A percentile compares a stretch with the other conserved stretches of the same genome.
phyloP scores from a whole-genome alignment of 1,140 invertebrate species.

The Zaprionus vittiger region DNA sequence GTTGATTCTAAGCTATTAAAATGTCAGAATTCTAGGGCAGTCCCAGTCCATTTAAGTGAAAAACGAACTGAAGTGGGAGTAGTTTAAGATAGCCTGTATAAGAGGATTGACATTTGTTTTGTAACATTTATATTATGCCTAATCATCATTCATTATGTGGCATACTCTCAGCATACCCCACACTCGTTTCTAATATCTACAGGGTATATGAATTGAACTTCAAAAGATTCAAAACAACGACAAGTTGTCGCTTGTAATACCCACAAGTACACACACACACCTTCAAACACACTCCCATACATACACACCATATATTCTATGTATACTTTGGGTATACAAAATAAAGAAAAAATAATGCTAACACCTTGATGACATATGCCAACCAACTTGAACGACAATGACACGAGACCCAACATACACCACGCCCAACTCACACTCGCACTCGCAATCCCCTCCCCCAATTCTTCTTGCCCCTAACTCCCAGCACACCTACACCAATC shows the following conservation, averaged over 20 bases:
- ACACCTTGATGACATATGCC: constrained; percentile 81
- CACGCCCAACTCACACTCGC: background rate
- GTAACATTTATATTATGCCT: background rate
- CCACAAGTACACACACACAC: constrained; percentile 25
- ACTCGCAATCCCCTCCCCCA: no score
- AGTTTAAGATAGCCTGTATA: background rate
- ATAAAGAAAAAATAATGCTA: constrained; percentile 35
- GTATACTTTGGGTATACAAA: constrained; percentile 2
- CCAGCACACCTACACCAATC: background rate
- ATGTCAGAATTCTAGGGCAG: constrained; percentile 4
- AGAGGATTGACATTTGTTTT: background rate
- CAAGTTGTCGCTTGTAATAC: constrained; percentile 21
- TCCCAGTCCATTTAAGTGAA: background rate
- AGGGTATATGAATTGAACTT: constrained; percentile 1
- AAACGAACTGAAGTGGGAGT: background rate
- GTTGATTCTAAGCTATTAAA: constrained; percentile 14
- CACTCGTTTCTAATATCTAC: background rate
- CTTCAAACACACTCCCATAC: background rate
- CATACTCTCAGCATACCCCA: background rate
- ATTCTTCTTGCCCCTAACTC: background rate
- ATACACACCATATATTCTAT: background rate
- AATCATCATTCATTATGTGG: background rate
- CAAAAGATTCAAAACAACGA: constrained; percentile 2
- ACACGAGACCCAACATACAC: constrained; percentile 49
- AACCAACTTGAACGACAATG: constrained; percentile 64